Percentiles rank a stretch among this genome's conserved stretches.
Evolutionary conservation across 1,140 invertebrate species (phyloP).

Genomic region (Cotesia typhae): DNA sequence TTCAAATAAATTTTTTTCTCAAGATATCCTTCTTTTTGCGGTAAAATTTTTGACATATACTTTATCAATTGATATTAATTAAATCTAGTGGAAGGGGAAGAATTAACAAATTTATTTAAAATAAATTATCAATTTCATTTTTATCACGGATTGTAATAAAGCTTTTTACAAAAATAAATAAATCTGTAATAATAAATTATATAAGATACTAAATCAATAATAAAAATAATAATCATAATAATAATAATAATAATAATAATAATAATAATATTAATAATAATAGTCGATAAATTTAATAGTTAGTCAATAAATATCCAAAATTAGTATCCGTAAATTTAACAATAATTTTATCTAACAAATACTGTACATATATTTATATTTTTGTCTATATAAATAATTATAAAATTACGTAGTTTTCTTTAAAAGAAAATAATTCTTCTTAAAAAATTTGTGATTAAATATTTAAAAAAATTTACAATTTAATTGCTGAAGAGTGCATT

Average conservation of each 20-base stretch:
- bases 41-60: too few species aligned
- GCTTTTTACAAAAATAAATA: slow-evolving; percentile 8
- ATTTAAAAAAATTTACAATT: slow-evolving; percentile 12
- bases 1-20: too few species aligned
- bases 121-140: slow-evolving; percentile 19
- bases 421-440: background rate
- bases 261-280: background rate
- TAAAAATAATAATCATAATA: slow-evolving; percentile 14
- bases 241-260: background rate
- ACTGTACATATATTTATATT: background rate
- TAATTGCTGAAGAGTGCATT: too few species aligned
- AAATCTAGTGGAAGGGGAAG: slow-evolving; percentile 1
- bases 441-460: slow-evolving; percentile 5
- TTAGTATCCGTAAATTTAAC: slow-evolving; percentile 35
- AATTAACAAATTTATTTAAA: background rate
- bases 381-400: slow-evolving; percentile 4
- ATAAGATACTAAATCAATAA: slow-evolving; percentile 2
- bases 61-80: background rate
- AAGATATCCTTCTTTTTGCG: too few species aligned
- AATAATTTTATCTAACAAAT: slow-evolving; percentile 17
- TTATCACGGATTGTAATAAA: background rate
- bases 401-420: slow-evolving; percentile 5
- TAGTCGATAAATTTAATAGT: slow-evolving; percentile 51
- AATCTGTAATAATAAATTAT: slow-evolving; percentile 8
- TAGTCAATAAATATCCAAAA: slow-evolving; percentile 61